Percentiles rank a stretch among this genome's conserved stretches.
Evolutionary conservation across 2,888 invertebrate species (phyloP).

Genomic region (Caenorhabditis zanzibari): DNA sequence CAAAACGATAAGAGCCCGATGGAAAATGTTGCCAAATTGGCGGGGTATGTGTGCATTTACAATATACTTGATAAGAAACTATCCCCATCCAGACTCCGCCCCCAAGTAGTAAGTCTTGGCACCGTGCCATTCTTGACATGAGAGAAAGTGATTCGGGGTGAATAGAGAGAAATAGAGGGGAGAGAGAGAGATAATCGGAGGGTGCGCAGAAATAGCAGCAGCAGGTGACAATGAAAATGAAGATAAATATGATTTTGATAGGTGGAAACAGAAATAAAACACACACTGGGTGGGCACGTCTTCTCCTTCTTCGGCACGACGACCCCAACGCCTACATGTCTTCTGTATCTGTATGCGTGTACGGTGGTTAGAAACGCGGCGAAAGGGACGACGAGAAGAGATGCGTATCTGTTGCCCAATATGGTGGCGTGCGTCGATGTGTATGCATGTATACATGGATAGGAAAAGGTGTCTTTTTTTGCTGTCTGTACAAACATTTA

Average conservation of each 20-base stretch:
- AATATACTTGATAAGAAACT: slow-evolving; percentile 23
- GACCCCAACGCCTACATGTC: slow-evolving; percentile 9
- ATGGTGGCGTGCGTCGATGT: neutral
- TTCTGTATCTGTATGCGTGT: neutral
- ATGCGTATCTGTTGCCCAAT: slow-evolving; percentile 20
- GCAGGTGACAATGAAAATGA: slow-evolving; percentile 46
- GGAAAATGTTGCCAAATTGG: slow-evolving; percentile 59
- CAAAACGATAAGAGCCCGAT: slow-evolving; percentile 16
- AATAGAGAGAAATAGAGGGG: no score
- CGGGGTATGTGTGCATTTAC: slow-evolving; percentile 13
- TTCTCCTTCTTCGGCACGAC: slow-evolving; percentile 11
- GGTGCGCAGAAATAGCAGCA: neutral
- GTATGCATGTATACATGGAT: slow-evolving; percentile 30
- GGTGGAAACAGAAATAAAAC: slow-evolving; percentile 48
- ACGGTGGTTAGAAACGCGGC: neutral
- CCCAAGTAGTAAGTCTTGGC: slow-evolving; percentile 4
- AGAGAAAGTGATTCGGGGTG: neutral
- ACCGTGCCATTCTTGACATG: neutral
- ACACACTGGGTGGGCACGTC: slow-evolving; percentile 33
- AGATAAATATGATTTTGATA: slow-evolving; percentile 62
- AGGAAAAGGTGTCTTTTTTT: slow-evolving; percentile 27
- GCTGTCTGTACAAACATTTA: slow-evolving; percentile 28
- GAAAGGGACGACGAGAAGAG: neutral
- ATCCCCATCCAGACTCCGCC: slow-evolving; percentile 27
- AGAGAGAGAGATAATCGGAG: neutral